A percentile compares a stretch with the other conserved stretches of the same genome.
Conservation (phyloP, 2,797 vertebrate species). For the Thalassophryne amazonica region DNA sequence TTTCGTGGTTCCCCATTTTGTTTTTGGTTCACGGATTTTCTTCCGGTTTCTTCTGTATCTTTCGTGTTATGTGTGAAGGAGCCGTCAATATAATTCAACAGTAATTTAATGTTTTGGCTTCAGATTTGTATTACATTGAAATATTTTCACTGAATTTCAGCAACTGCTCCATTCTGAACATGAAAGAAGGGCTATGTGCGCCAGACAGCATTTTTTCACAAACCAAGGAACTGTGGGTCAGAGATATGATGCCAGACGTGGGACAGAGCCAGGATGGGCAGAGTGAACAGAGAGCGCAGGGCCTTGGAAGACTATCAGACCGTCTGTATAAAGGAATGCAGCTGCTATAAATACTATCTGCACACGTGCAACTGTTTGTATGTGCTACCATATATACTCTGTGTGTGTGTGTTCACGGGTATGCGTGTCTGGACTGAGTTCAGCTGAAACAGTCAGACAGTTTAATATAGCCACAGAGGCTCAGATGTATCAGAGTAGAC, state of each 20-base stretch:
- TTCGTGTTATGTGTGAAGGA: no score
- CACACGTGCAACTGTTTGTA: slow-evolving; percentile 9
- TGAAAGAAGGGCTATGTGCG: slow-evolving; percentile 13
- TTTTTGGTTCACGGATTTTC: no score
- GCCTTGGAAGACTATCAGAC: slow-evolving; percentile 32
- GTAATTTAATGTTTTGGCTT: not conserved
- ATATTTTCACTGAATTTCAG: not conserved
- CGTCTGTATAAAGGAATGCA: slow-evolving; percentile 15
- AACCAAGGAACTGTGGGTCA: slow-evolving; percentile 25
- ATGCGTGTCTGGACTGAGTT: slow-evolving; percentile 38
- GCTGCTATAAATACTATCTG: slow-evolving; percentile 42
- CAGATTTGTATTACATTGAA: not conserved
- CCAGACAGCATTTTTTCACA: slow-evolving; percentile 27
- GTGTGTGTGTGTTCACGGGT: slow-evolving; percentile 5
- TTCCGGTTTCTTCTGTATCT: no score
- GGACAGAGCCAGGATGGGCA: slow-evolving; percentile 21
- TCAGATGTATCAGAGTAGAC: slow-evolving; percentile 36
- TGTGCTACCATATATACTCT: no score
- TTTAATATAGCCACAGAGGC: slow-evolving; percentile 46
- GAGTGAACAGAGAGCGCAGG: slow-evolving; percentile 30
- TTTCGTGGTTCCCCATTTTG: no score
- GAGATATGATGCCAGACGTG: slow-evolving; percentile 41
- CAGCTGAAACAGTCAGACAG: slow-evolving; percentile 41
- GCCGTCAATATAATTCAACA: no score
- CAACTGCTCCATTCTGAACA: slow-evolving; percentile 13